Evolutionary conservation across 2,888 invertebrate genomes (phyloP), one percentile per base, ranked within the genome.

Genomic region (Catocala fraxini): DNA sequence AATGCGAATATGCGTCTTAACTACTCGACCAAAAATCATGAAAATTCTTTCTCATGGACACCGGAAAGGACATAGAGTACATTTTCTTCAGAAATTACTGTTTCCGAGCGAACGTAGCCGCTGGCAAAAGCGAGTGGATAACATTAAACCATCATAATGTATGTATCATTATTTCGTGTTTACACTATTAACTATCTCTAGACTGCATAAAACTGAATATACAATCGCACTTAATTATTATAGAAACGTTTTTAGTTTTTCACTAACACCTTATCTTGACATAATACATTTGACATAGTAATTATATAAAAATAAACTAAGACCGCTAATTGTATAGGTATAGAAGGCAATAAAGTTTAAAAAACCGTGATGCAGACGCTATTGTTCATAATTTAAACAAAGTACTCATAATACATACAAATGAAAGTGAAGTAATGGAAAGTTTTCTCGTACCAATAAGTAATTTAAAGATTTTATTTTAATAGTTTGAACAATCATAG

Each of bases 341-440:
- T 11, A 34, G 15, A 33, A 11, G 11, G 47, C 25, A 9, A 25
- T 11, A 25, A 25, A 48, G 9, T 39, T 7, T 1, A 9, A 39
- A 33, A 33, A 48, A 33, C 10, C 34, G 47, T 48, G 35, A 6
- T 7, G 6, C 35, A 46, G 7, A 25, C 4, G 7, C 46, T 15
- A 46, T 46, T 46, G 46, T 46, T 45, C 7, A 45, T 7, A 12
- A 12, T 45, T 15, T 45, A 48, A 48, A 48, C 33, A 25, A 48
- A 48, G 33, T 48, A 48, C 34, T 25, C 12, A 48, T 11, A 34
- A 15, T 7, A 15, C 15, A 0, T 39, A 39, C 6, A 13, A 4
- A 46, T 42, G 15, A 9, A 15, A 46, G 7, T 4, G 9, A 46
- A 46, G 4, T 4, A 46, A 15, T 33, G 34, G 12, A 48, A 46